Base-by-base conservation (phyloP, 2,113 vertebrate species). In the Sylvia atricapilla region DNA sequence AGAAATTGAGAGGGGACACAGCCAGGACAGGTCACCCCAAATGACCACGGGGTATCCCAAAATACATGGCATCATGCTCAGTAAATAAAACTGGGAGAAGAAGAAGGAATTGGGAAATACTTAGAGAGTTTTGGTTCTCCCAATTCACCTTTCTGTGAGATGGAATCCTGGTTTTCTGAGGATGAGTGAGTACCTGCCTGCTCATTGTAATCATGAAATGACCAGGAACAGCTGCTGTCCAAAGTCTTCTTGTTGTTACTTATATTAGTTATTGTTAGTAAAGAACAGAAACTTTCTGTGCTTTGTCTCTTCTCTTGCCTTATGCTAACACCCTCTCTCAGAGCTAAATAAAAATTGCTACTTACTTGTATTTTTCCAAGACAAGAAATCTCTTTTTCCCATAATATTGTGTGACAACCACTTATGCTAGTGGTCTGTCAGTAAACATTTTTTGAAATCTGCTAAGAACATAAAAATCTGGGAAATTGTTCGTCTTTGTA, bases 341-440 rank as follows among this genome's bases (percentile, higher is more conserved):
- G 3, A 78, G 19, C 4, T 75, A 74, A 82, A 73, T 18, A 23
- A 77, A 92, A 52, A 7, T 78, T 75, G 8, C 7, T 6, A n/a
- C 4, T 76, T 83, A 15, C 15, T 25, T 67, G 13, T 56, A 28
- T 44, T 87, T 28, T 73, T 76, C 41, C 10, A 69, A 56, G 23
- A 83, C 23, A 7, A 77, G 13, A 91, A 89, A 56, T 60, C 7
- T 79, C 5, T 56, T 52, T 2, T 75, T 72, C 30, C 13, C 25
- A 7, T 37, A 56, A 60, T n/a, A 25, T 19, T 73, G 17, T 67
- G 30, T 74, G 46, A 64, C 47, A 79, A 30, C 5, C 4, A 46
- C 33, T 89, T 60, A 55, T 0, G 0, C 6, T 75, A 81, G 6
- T 43, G 13, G 15, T 39, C 33, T 75, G 30, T 25, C 4, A 11